Evolutionary conservation across 2,113 vertebrate genomes (phyloP), one percentile per base, ranked within the genome.

Genomic region (Oncorhynchus nerka): DNA sequence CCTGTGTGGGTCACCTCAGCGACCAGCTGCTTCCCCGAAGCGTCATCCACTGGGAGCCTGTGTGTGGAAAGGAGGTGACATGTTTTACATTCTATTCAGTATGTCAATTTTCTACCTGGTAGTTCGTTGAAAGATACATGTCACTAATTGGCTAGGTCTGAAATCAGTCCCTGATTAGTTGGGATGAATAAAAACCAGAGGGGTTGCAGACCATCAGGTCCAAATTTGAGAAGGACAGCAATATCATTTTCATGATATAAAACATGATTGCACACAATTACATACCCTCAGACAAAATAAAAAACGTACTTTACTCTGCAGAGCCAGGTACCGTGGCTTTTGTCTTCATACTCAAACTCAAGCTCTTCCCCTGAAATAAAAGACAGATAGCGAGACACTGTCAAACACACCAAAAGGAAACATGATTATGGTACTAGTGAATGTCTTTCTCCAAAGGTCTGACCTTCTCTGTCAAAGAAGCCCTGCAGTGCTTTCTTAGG

Each of bases 381-480:
- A 62, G 32, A 48, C 34, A 24, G 9, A 66, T 15, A 64, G n/a
- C n/a, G 22, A 26, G 62, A 64, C 22, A 26, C 5, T 30, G 13
- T 61, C 4, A n/a, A 55, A 34, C 24, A 62, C 24, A 62, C 28
- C 5, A 72, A 20, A 16, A 75, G 59, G 59, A 24, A 13, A 62
- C 39, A 11, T 45, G 39, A 45, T 45, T 45, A 45, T 45, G 39
- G 39, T 45, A 55, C 16, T 4, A 19, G 51, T 19, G 51, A 55
- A 55, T 19, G 16, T 19, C 51, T 8, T 13, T 28, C 51, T 59
- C 15, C 55, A 24, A 12, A 49, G 2, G 49, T 70, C 71, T 51
- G 81, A 99, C 98, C 98, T 94, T 99, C 97, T 90, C 98, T 91
- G 82, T 99, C 98, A 81, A 97, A 99, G 92, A 99, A 99, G 2